Evolutionary conservation across 2,113 vertebrate species (phyloP).

Genomic region (Centropus unirufus): DNA sequence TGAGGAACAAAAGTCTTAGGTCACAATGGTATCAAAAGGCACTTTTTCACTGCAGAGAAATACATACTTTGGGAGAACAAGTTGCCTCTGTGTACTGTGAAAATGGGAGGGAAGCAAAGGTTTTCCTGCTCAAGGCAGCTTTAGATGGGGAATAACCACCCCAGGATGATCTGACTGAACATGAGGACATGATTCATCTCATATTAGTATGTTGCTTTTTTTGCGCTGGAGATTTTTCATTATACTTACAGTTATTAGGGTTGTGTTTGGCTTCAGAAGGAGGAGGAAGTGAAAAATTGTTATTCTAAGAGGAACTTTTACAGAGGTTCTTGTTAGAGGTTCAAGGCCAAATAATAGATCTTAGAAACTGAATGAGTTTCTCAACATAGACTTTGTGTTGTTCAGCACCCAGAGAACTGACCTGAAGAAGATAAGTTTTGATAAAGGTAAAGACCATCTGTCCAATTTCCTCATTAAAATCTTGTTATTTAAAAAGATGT

Average conservation of each 20-base stretch:
- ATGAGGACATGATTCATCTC: not conserved
- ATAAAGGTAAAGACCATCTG: not conserved
- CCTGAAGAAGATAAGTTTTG: not conserved
- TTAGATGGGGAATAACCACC: not conserved
- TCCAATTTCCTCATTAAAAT: slow-evolving; percentile 15
- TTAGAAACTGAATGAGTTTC: not conserved
- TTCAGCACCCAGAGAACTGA: slow-evolving; percentile 13
- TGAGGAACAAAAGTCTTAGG: not conserved
- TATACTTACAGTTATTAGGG: not conserved
- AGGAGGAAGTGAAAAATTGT: not conserved
- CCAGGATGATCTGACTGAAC: not conserved
- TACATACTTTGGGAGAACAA: not conserved
- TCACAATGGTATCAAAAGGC: not conserved
- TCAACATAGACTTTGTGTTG: not conserved
- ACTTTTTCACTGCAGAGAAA: not conserved
- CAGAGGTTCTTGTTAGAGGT: not conserved
- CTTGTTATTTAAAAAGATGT: not conserved
- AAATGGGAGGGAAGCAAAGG: not conserved
- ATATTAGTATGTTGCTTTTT: not conserved
- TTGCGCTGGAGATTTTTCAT: not conserved
- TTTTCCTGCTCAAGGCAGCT: not conserved
- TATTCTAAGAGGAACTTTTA: not conserved
- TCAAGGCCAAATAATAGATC: slow-evolving; percentile 33
- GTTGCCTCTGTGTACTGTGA: not conserved
- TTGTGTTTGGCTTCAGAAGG: not conserved